Percentiles rank a stretch among this genome's conserved stretches.
These are phyloP conservation scores for Petrocephalus zakoni DNA, from an alignment of 2,113 vertebrate species.

Conservation along the genomic window DNA sequence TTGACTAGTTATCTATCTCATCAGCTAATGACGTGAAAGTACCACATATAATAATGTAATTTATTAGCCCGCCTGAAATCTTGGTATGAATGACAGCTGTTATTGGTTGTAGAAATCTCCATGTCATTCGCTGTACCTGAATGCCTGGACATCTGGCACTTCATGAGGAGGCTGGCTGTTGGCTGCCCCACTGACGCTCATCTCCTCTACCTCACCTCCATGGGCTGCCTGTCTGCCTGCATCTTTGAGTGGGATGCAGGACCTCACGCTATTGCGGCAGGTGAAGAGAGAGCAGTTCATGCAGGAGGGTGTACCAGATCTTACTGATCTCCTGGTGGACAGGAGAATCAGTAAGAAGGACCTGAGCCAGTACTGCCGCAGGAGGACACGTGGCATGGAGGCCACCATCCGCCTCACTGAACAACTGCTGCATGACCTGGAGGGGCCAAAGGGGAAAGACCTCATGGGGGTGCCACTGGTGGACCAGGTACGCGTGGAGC, in stretches of 20 bases:
- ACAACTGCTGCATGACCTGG: background rate
- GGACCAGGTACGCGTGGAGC: conserved; percentile 20
- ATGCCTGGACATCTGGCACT: too few species aligned
- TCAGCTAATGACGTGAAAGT: background rate
- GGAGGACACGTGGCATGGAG: background rate
- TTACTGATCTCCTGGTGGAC: too few species aligned
- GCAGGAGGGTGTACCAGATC: too few species aligned
- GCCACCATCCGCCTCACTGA: background rate
- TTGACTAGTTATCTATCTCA: background rate
- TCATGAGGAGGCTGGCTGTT: too few species aligned
- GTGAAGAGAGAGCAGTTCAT: too few species aligned
- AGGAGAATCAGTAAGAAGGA: too few species aligned
- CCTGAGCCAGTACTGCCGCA: too few species aligned
- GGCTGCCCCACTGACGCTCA: too few species aligned
- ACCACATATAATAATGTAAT: background rate
- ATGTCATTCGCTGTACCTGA: background rate
- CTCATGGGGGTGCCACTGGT: conserved; percentile 9
- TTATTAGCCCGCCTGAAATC: background rate
- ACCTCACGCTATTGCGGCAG: too few species aligned
- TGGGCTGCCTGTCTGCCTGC: too few species aligned
- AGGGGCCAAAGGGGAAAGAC: conserved; percentile 1
- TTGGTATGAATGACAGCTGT: background rate
- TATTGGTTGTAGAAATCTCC: background rate
- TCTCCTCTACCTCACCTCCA: too few species aligned
- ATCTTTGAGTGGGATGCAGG: too few species aligned